A percentile compares a stretch with the other conserved stretches of the same genome.
Conservation (phyloP, 2,113 vertebrate species). For the Garra rufa region DNA sequence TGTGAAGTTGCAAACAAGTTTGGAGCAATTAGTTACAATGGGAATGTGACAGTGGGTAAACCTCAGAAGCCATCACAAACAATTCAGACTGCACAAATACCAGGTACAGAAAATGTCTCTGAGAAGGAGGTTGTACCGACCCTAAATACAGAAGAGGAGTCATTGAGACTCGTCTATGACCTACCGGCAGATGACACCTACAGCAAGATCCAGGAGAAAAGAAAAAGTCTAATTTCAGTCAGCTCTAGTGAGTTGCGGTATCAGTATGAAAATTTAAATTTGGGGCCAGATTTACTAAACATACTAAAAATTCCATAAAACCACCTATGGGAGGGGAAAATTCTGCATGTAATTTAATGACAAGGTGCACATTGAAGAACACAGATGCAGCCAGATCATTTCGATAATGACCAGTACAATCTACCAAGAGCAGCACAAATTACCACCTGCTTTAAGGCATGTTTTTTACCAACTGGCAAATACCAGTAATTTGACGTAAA, state of each 20-base stretch:
- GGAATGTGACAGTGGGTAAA: slow-evolving; percentile 77
- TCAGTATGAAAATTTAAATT: neutral
- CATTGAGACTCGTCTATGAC: slow-evolving; percentile 72
- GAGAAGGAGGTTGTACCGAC: slow-evolving; percentile 68
- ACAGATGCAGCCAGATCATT: too few relatives aligned
- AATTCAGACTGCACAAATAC: neutral
- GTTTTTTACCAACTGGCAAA: too few relatives aligned
- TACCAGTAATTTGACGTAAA: too few relatives aligned
- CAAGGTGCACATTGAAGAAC: too few relatives aligned
- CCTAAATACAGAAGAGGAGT: slow-evolving; percentile 66
- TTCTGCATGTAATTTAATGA: too few relatives aligned
- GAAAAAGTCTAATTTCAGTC: slow-evolving; percentile 67
- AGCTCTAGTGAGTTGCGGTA: slow-evolving; percentile 66
- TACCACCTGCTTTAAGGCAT: too few relatives aligned
- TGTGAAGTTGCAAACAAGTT: slow-evolving; percentile 87
- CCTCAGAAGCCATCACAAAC: slow-evolving; percentile 43
- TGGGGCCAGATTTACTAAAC: too few relatives aligned
- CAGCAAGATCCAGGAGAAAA: slow-evolving; percentile 61
- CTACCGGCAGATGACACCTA: slow-evolving; percentile 66
- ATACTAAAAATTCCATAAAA: too few relatives aligned
- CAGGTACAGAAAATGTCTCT: slow-evolving; percentile 16
- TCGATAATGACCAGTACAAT: too few relatives aligned
- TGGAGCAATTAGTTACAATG: slow-evolving; percentile 84
- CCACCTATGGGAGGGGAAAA: too few relatives aligned
- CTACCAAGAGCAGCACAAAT: too few relatives aligned